Percentiles rank a stretch among this genome's conserved stretches.
These are phyloP conservation scores for Coelogynopora nodosa DNA, from an alignment of 2,888 invertebrate genomes.

Conservation along the genomic window DNA sequence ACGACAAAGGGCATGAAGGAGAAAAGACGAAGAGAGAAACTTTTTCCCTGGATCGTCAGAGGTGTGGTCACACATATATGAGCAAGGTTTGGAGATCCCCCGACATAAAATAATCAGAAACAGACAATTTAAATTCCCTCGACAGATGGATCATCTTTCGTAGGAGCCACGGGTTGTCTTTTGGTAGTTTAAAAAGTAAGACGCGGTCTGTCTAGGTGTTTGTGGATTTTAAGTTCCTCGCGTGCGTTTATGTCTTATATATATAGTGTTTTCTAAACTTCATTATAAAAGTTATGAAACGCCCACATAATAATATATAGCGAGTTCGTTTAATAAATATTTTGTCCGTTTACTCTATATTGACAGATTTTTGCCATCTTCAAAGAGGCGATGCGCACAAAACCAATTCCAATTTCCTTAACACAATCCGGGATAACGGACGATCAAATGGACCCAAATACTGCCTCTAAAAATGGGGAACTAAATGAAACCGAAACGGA, in stretches of 20 bases:
- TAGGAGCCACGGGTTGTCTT: not conserved
- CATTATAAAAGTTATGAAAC: not conserved
- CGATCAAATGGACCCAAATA: not conserved
- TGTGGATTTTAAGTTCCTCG: not conserved
- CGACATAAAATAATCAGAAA: not conserved
- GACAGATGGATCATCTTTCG: not conserved
- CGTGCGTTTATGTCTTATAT: not conserved
- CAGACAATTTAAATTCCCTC: not conserved
- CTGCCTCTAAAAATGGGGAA: not conserved
- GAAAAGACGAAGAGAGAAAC: not conserved
- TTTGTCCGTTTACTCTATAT: not conserved
- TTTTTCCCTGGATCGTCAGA: not conserved
- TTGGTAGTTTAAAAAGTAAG: not conserved
- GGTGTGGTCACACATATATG: not conserved
- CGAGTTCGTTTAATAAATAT: not conserved
- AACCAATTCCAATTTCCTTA: not conserved
- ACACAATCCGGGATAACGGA: constrained; percentile 1
- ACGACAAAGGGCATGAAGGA: not conserved
- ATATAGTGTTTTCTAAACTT: not conserved
- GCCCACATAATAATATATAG: not conserved
- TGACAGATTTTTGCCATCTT: not conserved
- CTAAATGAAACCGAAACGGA: not conserved
- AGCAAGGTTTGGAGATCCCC: not conserved
- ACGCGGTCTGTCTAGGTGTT: not conserved
- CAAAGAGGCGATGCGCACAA: constrained; percentile 34